phyloP scores from a whole-genome alignment of 2,888 invertebrate species.

The Epistrophe eligans region DNA sequence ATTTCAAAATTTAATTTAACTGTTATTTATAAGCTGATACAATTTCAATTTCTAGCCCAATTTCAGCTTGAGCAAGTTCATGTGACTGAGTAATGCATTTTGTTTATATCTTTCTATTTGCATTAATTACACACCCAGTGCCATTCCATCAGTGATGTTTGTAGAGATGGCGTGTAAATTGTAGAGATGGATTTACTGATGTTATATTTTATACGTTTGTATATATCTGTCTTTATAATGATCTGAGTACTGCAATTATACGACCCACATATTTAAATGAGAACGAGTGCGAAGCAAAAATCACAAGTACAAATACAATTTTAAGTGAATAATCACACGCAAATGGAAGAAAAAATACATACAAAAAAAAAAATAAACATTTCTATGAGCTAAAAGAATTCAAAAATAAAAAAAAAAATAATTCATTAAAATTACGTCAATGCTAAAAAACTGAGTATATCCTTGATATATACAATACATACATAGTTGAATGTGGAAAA shows the following conservation, averaged over 20 bases:
- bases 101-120: conserved; percentile 7
- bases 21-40: too few species aligned
- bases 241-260: conserved; percentile 23
- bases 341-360: not conserved
- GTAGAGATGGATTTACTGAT: conserved; percentile 12
- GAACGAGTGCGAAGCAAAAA: conserved; percentile 55
- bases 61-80: too few species aligned
- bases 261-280: conserved; percentile 47
- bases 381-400: not conserved
- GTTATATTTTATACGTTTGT: not conserved
- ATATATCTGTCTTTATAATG: not conserved
- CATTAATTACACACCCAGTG: not conserved
- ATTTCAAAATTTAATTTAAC: too few species aligned
- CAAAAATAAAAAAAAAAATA: not conserved
- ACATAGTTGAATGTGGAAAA: not conserved
- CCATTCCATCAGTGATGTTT: not conserved
- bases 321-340: conserved; percentile 69
- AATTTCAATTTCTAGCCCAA: too few species aligned
- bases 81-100: too few species aligned
- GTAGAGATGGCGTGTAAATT: conserved; percentile 22
- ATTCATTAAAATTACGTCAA: conserved; percentile 4
- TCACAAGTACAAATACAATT: conserved; percentile 55
- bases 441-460: not conserved
- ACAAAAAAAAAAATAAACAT: not conserved
- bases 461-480: not conserved